Conservation (phyloP, 2,888 invertebrate genomes). For the Catocala fraxini region DNA sequence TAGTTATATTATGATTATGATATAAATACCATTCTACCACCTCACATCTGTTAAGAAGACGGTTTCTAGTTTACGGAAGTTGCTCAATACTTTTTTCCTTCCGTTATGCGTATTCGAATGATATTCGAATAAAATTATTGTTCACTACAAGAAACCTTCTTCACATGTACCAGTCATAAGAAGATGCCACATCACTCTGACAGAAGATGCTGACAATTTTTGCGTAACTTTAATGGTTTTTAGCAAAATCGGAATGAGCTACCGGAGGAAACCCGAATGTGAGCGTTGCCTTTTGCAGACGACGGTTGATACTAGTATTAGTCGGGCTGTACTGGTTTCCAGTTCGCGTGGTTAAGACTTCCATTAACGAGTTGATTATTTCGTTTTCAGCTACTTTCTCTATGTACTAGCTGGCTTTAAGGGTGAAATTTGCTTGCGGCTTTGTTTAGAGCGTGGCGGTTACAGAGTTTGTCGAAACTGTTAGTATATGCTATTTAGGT, state of each 20-base stretch:
- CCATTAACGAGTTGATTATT: conserved; percentile 42
- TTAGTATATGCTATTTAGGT: neutral
- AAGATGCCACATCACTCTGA: no score
- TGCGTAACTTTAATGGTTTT: neutral
- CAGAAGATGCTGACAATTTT: no score
- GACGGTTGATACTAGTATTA: conserved; percentile 48
- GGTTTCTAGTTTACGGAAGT: no score
- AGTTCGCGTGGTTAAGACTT: conserved; percentile 23
- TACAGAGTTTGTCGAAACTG: conserved; percentile 4
- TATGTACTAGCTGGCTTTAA: conserved; percentile 13
- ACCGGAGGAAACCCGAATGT: neutral
- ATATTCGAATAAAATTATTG: no score
- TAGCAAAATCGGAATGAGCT: neutral
- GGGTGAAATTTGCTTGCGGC: conserved; percentile 1
- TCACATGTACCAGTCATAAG: no score
- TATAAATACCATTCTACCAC: no score
- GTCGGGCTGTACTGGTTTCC: conserved; percentile 28
- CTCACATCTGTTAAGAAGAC: no score
- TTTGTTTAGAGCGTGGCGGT: conserved; percentile 7
- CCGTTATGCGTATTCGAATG: no score
- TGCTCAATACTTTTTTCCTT: no score
- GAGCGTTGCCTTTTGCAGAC: conserved; percentile 5
- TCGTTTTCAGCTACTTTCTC: conserved; percentile 25
- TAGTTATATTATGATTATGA: no score
- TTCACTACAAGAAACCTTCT: no score